Evolutionary conservation across 2,797 vertebrate species (phyloP).

Genomic region (Distichodus sexfasciatus): DNA sequence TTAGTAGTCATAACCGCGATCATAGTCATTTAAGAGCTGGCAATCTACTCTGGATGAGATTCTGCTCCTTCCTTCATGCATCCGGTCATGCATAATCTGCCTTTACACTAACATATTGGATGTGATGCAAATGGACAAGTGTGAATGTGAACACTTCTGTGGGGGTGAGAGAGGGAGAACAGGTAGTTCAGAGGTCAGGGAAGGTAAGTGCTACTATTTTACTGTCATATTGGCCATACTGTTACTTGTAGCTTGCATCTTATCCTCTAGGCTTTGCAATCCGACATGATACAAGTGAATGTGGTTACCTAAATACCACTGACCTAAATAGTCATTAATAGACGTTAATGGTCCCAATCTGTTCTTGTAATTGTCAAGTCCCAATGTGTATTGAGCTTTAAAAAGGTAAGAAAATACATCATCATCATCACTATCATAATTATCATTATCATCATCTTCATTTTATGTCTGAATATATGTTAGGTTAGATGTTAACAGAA

Average conservation of each 20-base stretch:
- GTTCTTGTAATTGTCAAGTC: neutral
- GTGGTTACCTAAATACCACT: too few relatives aligned
- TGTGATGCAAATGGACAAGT: slow-evolving; percentile 23
- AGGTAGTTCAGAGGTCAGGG: slow-evolving; percentile 12
- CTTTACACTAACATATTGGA: neutral
- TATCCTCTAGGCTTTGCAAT: neutral
- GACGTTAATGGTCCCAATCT: neutral
- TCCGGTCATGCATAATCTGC: neutral
- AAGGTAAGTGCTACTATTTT: slow-evolving; percentile 55
- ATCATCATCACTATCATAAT: too few relatives aligned
- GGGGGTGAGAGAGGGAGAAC: neutral
- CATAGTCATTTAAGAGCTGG: too few relatives aligned
- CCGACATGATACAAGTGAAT: neutral
- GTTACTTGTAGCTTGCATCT: slow-evolving; percentile 35
- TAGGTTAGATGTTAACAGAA: too few relatives aligned
- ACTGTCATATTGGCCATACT: slow-evolving; percentile 48
- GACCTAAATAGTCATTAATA: neutral
- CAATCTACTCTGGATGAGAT: neutral
- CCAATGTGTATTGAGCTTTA: neutral
- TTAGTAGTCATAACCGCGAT: too few relatives aligned
- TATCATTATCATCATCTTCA: too few relatives aligned
- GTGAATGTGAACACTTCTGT: slow-evolving; percentile 19
- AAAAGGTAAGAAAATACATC: too few relatives aligned
- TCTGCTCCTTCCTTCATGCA: neutral
- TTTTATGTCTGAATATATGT: too few relatives aligned